These are phyloP conservation scores for Anorthoa munda DNA, from an alignment of 2,888 invertebrate genomes.

Conservation along the genomic window DNA sequence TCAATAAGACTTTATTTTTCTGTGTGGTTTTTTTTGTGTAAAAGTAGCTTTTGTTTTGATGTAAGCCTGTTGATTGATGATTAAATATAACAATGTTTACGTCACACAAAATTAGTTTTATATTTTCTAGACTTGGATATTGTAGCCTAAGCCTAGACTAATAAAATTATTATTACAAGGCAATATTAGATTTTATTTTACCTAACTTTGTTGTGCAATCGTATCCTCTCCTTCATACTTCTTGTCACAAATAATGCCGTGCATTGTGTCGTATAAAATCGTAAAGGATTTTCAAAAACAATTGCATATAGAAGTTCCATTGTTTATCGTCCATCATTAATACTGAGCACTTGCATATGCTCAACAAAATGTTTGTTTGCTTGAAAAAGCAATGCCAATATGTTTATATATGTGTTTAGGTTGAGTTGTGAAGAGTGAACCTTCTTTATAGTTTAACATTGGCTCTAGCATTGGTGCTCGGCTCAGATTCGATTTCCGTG, in stretches of 20 bases:
- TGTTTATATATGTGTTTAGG: too few relatives aligned
- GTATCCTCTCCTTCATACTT: slow-evolving; percentile 5
- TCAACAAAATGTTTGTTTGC: neutral
- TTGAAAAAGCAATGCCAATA: neutral
- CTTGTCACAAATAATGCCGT: slow-evolving; percentile 13
- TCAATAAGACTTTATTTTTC: slow-evolving; percentile 1
- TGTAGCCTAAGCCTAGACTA: too few relatives aligned
- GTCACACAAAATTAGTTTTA: too few relatives aligned
- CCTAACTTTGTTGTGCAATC: neutral
- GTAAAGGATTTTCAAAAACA: neutral
- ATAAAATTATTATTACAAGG: too few relatives aligned
- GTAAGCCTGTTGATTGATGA: neutral
- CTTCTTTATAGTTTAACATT: neutral
- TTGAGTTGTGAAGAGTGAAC: neutral
- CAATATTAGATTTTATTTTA: neutral
- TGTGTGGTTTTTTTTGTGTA: neutral
- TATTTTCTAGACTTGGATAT: too few relatives aligned
- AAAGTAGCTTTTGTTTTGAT: neutral
- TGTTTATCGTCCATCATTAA: neutral
- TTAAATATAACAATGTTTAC: neutral
- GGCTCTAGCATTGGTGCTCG: neutral
- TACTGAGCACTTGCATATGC: too few relatives aligned
- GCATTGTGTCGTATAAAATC: slow-evolving; percentile 7
- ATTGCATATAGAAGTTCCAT: neutral
- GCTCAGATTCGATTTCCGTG: slow-evolving; percentile 56